Base-by-base conservation (phyloP, 2,797 vertebrate genomes). In the Okamejei kenojei region DNA sequence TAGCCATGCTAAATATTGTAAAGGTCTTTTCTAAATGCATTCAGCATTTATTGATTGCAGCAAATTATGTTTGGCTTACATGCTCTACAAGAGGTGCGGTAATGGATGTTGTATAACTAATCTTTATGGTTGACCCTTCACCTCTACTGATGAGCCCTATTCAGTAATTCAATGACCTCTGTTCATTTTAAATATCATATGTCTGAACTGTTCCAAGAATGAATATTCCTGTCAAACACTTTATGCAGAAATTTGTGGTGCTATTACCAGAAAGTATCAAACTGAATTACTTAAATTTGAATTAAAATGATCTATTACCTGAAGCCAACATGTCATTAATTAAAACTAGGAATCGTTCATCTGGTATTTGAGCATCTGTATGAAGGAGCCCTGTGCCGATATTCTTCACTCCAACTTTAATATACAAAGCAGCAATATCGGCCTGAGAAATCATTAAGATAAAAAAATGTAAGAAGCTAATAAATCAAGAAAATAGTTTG, bases 131-230 rank as follows among this genome's bases (percentile, higher is more conserved):
- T 98, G 98, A 99, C 98, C 98, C 98, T 96, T 98, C 96, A 97
- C 97, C 98, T 96, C 96, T 94, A 26, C 97, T 99, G 98, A 99
- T 99, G 99, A 99, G 97, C 98, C 96, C 97, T 98, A 99, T 99
- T 99, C 98, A 99, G 95, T 96, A 97, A 96, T 96, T 95, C 90
- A 95, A 96, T 97, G 97, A 97, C 97, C 97, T 97, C 96, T 96
- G 95, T 95, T 96, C 97, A 95, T 97, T 96, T 95, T 96, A 94
- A 93, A 95, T 95, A 94, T 96, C 96, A 95, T 96, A 94, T 96
- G 97, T 96, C 96, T 93, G 93, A 97, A 96, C 95, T 95, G 94
- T 97, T 97, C 96, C 96, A 96, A 98, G 98, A 97, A 97, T 96
- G 96, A 97, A 97, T 95, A 96, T 96, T 97, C 97, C 96, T 96